Evolutionary conservation across 2,888 invertebrate genomes (phyloP), one percentile per base, ranked within the genome.

Genomic region (Oxyscelio sp.): DNA sequence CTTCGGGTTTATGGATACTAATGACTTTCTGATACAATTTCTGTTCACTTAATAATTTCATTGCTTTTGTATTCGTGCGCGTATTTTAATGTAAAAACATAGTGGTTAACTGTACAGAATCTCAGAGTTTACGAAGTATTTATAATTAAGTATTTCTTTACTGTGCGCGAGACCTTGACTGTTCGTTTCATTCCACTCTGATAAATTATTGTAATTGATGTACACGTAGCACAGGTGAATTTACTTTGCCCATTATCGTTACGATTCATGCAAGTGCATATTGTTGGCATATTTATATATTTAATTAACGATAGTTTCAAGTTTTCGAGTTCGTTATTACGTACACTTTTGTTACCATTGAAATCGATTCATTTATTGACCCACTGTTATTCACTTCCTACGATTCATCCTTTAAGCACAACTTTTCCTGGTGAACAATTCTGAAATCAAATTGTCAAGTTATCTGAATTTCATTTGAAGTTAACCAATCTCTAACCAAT

Each of bases 61-160:
- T 24, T 22, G 11, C 22, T 24, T 24, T 21, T 27, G 4, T 54
- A 24, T 21, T 54, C 24, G 27, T 24, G 24, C 27, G 40, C 48
- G 40, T 65, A 48, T 43, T 50, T 58, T 50, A 56, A 21, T 22
- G 40, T 68, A 68, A 19, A 34, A 11, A 45, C 9, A 17, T 78
- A 78, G 78, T 34, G 43, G 27, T 80, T 73, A 73, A 59, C 59
- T 73, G 73, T 66, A 66, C 59, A 54, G 80, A 80, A 80, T 80
- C 80, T 80, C 66, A 73, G 78, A 79, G 66, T 71, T 71, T 71
- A 61, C 50, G 17, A 71, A 71, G 71, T 63, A 70, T 71, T 71
- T 54, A 54, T 54, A 59, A 59, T 40, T 58, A 58, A 66, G 58
- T 66, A 58, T 66, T 59, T 66, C 38, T 52, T 65, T 21, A 63